phyloP scores from a whole-genome alignment of 2,113 vertebrate genomes.

The Shinisaurus crocodilurus region DNA sequence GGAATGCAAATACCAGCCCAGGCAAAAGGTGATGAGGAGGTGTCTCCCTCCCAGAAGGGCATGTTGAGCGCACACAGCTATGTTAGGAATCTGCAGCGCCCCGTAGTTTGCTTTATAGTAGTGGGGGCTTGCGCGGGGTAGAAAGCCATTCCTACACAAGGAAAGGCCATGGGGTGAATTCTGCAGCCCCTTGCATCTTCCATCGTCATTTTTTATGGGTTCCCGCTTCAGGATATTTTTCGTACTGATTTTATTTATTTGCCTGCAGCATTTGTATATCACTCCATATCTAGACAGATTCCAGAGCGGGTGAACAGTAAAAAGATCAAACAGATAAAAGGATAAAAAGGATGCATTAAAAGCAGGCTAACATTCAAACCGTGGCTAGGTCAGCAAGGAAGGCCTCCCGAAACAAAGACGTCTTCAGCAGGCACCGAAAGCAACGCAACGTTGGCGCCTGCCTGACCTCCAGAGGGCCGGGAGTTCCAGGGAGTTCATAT shows the following conservation, averaged over 20 bases:
- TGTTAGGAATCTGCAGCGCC: constrained; percentile 21
- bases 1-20: constrained; percentile 20
- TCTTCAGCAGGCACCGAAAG: no score
- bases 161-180: background rate
- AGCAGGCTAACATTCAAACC: no score
- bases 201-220: background rate
- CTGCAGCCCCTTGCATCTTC: background rate
- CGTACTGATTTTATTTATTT: background rate
- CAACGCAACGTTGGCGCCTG: no score
- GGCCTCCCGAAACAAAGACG: no score
- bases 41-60: background rate
- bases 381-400: no score
- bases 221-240: background rate
- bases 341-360: no score
- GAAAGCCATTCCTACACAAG: background rate
- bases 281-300: no score
- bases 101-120: background rate
- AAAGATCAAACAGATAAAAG: no score
- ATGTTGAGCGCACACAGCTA: background rate
- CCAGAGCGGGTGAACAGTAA: no score
- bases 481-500: no score
- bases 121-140: background rate
- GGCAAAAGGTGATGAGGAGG: constrained; percentile 21
- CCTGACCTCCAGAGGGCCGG: no score
- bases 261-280: background rate